Percentiles rank a stretch among this genome's conserved stretches.
These are phyloP conservation scores for Tribolium castaneum DNA, from an alignment of 1,140 invertebrate genomes.

Conservation along the genomic window DNA sequence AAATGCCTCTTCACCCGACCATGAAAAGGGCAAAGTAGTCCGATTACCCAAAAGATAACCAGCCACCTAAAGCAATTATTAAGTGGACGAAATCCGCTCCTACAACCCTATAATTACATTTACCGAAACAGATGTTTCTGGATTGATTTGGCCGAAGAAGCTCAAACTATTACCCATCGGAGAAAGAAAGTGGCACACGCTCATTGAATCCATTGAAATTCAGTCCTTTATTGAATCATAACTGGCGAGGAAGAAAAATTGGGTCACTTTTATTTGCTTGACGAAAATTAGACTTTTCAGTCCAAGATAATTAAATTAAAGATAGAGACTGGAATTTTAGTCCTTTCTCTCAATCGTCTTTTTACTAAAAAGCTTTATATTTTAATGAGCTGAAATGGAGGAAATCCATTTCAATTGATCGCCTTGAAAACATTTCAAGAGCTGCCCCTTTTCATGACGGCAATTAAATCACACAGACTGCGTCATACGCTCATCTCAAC, in stretches of 20 bases:
- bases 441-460: background rate
- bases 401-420: conserved; percentile 39
- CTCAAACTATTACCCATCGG: background rate
- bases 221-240: conserved; percentile 32
- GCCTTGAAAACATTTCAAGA: conserved; percentile 24
- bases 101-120: conserved; percentile 28
- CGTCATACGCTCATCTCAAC: conserved; percentile 6
- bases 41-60: conserved; percentile 12
- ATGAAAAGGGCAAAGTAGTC: background rate
- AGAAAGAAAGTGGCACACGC: background rate
- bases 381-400: conserved; percentile 39
- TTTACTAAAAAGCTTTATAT: conserved; percentile 40
- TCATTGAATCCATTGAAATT: conserved; percentile 18
- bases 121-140: conserved; percentile 37
- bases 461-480: conserved; percentile 13
- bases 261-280: conserved; percentile 27
- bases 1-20: background rate
- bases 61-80: conserved; percentile 2
- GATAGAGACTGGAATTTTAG: conserved; percentile 32
- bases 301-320: conserved; percentile 41
- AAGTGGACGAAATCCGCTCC: conserved; percentile 7
- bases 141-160: background rate
- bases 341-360: conserved; percentile 26
- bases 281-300: conserved; percentile 39
- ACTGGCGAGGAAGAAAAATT: conserved; percentile 7